Evolutionary conservation across 2,797 vertebrate genomes (phyloP).

Genomic region (Ibycter americanus): DNA sequence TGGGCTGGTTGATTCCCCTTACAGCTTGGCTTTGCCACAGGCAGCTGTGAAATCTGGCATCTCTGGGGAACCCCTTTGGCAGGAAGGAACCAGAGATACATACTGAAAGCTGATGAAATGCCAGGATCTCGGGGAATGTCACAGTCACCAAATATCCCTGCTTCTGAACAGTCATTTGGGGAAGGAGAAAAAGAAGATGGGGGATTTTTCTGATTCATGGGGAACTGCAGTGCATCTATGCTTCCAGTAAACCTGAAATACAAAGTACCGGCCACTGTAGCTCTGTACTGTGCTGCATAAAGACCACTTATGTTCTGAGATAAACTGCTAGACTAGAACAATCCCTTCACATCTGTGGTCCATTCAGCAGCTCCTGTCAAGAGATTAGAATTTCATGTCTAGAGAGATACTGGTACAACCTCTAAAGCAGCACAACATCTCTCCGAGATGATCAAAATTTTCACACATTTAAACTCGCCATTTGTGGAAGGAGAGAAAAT

Average conservation of each 20-base stretch:
- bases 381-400: neutral
- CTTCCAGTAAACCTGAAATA: neutral
- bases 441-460: neutral
- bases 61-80: neutral
- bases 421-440: neutral
- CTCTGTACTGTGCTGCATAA: neutral
- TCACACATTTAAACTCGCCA: neutral
- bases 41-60: neutral
- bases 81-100: neutral
- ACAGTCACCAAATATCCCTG: neutral
- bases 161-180: neutral
- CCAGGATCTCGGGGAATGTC: neutral
- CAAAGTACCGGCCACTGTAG: neutral
- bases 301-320: neutral
- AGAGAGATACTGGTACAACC: neutral
- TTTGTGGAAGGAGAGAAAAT: neutral
- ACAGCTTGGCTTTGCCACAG: neutral
- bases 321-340: neutral
- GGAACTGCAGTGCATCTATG: neutral
- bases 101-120: neutral
- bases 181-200: neutral
- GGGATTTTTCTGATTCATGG: neutral
- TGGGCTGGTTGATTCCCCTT: neutral
- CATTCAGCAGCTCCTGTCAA: neutral
- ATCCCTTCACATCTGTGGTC: neutral